Percentiles rank a stretch among this genome's conserved stretches.
These are phyloP conservation scores for Cerastis rubricosa DNA, from an alignment of 2,888 invertebrate genomes.

Conservation along the genomic window DNA sequence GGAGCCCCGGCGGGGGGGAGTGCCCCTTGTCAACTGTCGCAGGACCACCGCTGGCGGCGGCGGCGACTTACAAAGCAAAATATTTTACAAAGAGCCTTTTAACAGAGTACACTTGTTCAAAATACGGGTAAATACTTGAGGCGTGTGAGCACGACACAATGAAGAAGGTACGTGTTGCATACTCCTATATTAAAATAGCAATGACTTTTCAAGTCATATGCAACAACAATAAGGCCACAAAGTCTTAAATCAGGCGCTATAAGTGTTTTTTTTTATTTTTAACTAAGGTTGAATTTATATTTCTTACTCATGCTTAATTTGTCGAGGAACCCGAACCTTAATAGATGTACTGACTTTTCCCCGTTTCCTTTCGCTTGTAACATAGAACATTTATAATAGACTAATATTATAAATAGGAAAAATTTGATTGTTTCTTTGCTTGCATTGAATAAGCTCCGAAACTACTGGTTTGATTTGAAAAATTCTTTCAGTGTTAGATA, in stretches of 20 bases:
- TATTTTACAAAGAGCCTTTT: slow-evolving; percentile 67
- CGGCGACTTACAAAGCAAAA: slow-evolving; percentile 62
- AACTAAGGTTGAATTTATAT: neutral
- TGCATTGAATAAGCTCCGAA: too few species aligned
- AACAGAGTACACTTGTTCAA: slow-evolving; percentile 49
- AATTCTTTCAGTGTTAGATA: too few species aligned
- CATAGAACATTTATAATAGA: neutral
- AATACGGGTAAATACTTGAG: slow-evolving; percentile 46
- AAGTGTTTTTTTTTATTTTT: neutral
- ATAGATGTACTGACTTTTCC: neutral
- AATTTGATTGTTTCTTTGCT: too few species aligned
- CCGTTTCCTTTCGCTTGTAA: neutral
- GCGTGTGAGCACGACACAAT: neutral
- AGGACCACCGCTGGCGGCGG: slow-evolving; percentile 18
- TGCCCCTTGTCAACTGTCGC: slow-evolving; percentile 51
- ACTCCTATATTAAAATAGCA: neutral
- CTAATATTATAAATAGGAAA: too few species aligned
- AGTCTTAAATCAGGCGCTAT: neutral
- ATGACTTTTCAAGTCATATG: neutral
- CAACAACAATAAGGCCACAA: neutral
- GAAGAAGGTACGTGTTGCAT: neutral
- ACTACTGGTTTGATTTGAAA: too few species aligned
- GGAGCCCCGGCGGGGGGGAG: neutral
- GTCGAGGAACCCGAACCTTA: neutral
- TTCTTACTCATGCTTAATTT: neutral